Evolutionary conservation across 2,797 vertebrate species (phyloP), one percentile per base, ranked within the genome.

Genomic region (Propithecus perrieri): DNA sequence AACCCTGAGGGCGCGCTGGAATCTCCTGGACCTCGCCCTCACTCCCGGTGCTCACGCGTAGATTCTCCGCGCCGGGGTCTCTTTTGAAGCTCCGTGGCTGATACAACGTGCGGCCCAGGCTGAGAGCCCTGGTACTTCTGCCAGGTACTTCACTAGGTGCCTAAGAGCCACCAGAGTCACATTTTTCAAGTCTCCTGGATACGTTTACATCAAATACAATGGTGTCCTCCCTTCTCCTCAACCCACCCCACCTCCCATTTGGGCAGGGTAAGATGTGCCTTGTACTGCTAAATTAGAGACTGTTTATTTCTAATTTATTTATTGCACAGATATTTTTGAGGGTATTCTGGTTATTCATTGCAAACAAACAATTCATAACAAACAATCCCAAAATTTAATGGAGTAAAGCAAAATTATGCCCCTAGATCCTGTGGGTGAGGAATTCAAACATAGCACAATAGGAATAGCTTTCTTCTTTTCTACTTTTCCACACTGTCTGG

Each of bases 151-250:
- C 35, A 30, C 48, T 26, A 69, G 57, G 9, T 38, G 38, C 28
- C 4, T 35, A 12, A 35, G 22, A 38, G 14, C 17, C 84, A 24
- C 24, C 61, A n/a, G 11, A 38, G 15, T 24, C 41, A 13, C 4
- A 4, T 24, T 26, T 35, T 28, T 3, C 35, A 4, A 4, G 18
- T 35, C 41, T 57, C 53, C 43, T 13, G 12, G 71, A 65, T 69
- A 24, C 9, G 1, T 10, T 43, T 38, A 3, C 38, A 7, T 30
- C 0, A 2, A 41, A 53, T 17, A 5, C 5, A 0, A 0, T 7
- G 14, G 28, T 1, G 28, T 24, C 33, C 20, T 46, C 38, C 5
- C 22, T 74, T 57, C 35, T 22, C 10, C 4, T 7, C 0, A 18
- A n/a, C 6, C 57, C 18, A 2, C 7, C 30, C 30, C 41, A 22